Conservation (phyloP, 2,797 vertebrate species). For the Schizopygopsis malacanthus region DNA sequence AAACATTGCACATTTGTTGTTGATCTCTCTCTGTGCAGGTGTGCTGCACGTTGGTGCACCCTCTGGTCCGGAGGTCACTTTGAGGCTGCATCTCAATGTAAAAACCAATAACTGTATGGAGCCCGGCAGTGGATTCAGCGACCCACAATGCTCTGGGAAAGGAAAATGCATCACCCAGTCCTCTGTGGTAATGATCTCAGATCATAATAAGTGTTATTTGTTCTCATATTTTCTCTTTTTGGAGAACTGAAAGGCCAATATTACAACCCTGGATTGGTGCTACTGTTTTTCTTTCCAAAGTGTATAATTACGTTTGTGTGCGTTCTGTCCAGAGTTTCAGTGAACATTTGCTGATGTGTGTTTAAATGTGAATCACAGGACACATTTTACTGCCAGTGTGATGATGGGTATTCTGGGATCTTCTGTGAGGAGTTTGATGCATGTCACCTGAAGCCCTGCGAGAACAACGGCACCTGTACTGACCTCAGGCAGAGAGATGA, state of each 20-base stretch:
- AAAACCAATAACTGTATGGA: constrained; percentile 89
- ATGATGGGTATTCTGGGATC: constrained; percentile 85
- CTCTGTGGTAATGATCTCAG: constrained; percentile 82
- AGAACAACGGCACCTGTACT: constrained; percentile 87
- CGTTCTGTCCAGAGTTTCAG: background rate
- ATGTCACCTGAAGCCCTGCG: constrained; percentile 87
- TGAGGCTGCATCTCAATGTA: constrained; percentile 90
- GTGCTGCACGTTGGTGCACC: constrained; percentile 72
- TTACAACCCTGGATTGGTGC: background rate
- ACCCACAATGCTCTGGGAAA: constrained; percentile 89
- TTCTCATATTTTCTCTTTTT: background rate
- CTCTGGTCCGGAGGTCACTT: constrained; percentile 83
- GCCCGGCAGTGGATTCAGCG: constrained; percentile 78
- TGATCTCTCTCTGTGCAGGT: constrained; percentile 71
- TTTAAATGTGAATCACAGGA: constrained; percentile 72
- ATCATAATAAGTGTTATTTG: background rate
- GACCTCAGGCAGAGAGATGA: constrained; percentile 84
- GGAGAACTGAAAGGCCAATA: background rate
- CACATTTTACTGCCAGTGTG: constrained; percentile 91
- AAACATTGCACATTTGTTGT: background rate
- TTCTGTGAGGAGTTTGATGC: constrained; percentile 95
- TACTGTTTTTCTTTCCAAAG: background rate
- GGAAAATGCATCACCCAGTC: constrained; percentile 89
- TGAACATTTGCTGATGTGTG: background rate
- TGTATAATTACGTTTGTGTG: background rate